Conservation (phyloP, 2,888 invertebrate species). For the Caenorhabditis zanzibari region DNA sequence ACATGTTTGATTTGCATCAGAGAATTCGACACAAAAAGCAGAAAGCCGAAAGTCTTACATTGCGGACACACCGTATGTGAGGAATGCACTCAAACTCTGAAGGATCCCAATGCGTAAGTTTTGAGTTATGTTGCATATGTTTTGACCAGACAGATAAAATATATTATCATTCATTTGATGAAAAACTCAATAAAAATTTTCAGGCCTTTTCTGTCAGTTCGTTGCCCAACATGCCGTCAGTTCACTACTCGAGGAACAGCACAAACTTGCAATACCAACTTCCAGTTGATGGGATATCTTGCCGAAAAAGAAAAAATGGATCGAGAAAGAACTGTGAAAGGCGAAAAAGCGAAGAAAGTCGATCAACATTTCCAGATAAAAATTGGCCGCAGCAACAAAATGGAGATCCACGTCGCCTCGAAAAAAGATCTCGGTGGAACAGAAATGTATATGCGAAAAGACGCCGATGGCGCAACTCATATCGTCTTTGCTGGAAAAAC, state of each 20-base stretch:
- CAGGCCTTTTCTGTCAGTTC: constrained; percentile 20
- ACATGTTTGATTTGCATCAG: constrained; percentile 45
- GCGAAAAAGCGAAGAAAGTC: neutral
- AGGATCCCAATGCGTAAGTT: neutral
- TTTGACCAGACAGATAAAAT: neutral
- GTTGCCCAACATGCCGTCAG: constrained; percentile 48
- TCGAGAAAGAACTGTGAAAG: neutral
- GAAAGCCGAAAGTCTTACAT: constrained; percentile 46
- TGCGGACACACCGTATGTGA: constrained; percentile 51
- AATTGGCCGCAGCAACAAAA: constrained; percentile 19
- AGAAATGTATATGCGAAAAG: constrained; percentile 47
- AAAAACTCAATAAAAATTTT: neutral
- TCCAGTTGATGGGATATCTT: constrained; percentile 44
- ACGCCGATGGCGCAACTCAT: constrained; percentile 17
- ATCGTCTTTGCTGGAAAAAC: constrained; percentile 39
- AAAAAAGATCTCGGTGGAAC: constrained; percentile 32
- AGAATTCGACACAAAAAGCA: constrained; percentile 27
- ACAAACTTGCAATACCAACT: constrained; percentile 36
- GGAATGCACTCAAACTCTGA: constrained; percentile 19
- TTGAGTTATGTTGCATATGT: neutral
- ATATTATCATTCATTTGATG: no score
- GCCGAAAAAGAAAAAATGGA: constrained; percentile 43
- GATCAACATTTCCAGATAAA: constrained; percentile 25
- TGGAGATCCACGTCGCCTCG: constrained; percentile 43
- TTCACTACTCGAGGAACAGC: neutral